phyloP scores from a whole-genome alignment of 2,888 invertebrate species.

The Athalia rosae region DNA sequence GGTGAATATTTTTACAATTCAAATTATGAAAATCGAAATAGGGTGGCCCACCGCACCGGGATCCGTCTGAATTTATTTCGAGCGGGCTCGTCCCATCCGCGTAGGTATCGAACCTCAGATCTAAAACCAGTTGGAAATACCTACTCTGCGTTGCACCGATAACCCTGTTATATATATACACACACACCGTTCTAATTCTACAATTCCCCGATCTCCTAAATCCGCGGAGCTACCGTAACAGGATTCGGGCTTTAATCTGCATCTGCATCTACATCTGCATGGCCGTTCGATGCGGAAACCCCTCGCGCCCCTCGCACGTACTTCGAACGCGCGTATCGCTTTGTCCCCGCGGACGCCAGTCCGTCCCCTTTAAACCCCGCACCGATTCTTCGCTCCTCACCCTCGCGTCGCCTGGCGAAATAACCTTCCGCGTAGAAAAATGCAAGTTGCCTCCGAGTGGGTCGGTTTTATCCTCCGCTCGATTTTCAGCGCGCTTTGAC shows the following conservation, averaged over 20 bases:
- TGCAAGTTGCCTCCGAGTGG: conserved; percentile 56
- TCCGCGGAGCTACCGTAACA: conserved; percentile 49
- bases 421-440: conserved; percentile 64
- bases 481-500: conserved; percentile 11
- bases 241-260: conserved; percentile 59
- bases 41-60: conserved; percentile 25
- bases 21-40: conserved; percentile 70
- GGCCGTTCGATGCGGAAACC: conserved; percentile 51
- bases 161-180: conserved; percentile 64
- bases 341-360: conserved; percentile 30
- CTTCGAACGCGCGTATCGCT: neutral
- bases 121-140: conserved; percentile 50
- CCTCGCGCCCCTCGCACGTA: conserved; percentile 18
- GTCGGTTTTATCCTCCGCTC: conserved; percentile 32
- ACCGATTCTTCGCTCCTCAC: conserved; percentile 33
- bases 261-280: conserved; percentile 57
- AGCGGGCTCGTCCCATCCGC: conserved; percentile 35
- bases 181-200: conserved; percentile 64
- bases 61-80: conserved; percentile 45
- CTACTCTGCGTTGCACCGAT: conserved; percentile 54
- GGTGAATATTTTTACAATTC: conserved; percentile 71
- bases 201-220: conserved; percentile 54
- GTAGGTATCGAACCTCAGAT: conserved; percentile 50
- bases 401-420: conserved; percentile 36
- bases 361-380: conserved; percentile 43